These are phyloP conservation scores for Tyto alba DNA, from an alignment of 2,113 vertebrate genomes.

Conservation along the genomic window DNA sequence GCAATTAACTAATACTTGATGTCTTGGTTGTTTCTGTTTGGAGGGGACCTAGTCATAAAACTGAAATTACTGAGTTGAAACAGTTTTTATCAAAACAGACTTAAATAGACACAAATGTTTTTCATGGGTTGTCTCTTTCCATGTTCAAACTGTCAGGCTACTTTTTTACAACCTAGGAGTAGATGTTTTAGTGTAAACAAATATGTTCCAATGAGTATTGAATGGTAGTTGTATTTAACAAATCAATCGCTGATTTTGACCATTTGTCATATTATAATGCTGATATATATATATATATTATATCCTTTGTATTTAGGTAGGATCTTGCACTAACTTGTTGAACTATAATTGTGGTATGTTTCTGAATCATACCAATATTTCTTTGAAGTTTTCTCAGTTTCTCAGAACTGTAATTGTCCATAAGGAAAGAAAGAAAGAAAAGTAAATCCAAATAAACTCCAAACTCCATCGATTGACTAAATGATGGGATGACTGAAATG, in stretches of 20 bases:
- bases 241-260: not conserved
- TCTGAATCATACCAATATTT: not conserved
- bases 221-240: not conserved
- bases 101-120: not conserved
- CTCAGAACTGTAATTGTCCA: not conserved
- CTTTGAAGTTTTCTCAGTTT: not conserved
- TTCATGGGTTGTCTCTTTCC: not conserved
- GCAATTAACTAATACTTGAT: not conserved
- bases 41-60: not conserved
- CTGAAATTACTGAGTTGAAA: not conserved
- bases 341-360: rapidly evolving
- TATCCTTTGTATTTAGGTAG: not conserved
- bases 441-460: not conserved
- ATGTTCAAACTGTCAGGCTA: not conserved
- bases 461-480: not conserved
- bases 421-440: not conserved
- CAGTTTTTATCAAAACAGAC: not conserved
- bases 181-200: not conserved
- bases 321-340: not conserved
- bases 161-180: not conserved
- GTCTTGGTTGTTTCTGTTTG: not conserved
- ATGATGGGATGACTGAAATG: not conserved
- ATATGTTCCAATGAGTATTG: not conserved
- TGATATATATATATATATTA: rapidly evolving
- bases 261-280: not conserved